Percentiles rank a stretch among this genome's conserved stretches.
Evolutionary conservation across 2,888 invertebrate genomes (phyloP).

Genomic region (Drosophila monieri): DNA sequence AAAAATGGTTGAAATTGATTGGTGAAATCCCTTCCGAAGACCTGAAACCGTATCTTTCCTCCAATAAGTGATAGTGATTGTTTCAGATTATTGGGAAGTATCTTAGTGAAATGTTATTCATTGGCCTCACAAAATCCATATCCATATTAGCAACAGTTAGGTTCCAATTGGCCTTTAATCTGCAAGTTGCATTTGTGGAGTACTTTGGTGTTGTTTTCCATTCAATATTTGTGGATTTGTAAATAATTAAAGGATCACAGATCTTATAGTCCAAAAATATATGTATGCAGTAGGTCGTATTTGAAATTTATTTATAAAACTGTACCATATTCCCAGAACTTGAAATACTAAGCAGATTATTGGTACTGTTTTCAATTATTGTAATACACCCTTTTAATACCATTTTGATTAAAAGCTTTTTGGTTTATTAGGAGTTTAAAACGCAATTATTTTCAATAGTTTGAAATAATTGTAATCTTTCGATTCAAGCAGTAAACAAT

Average conservation of each 20-base stretch:
- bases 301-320: neutral
- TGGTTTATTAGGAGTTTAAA: neutral
- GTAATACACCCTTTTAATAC: neutral
- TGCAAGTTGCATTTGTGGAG: neutral
- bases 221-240: conserved; percentile 1
- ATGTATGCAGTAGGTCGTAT: neutral
- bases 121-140: neutral
- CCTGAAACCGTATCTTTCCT: neutral
- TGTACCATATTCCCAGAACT: neutral
- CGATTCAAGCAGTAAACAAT: too few relatives aligned
- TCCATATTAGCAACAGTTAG: neutral
- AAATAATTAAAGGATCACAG: neutral
- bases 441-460: neutral
- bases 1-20: conserved; percentile 1
- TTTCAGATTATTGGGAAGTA: neutral
- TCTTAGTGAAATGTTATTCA: neutral
- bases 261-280: neutral
- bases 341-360: neutral
- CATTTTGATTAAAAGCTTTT: neutral
- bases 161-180: neutral
- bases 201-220: neutral
- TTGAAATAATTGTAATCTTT: too few relatives aligned
- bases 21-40: neutral
- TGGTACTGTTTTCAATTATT: neutral
- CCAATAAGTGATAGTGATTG: neutral